Conservation (phyloP, 2,888 invertebrate species). For the Caenorhabditis becei region DNA sequence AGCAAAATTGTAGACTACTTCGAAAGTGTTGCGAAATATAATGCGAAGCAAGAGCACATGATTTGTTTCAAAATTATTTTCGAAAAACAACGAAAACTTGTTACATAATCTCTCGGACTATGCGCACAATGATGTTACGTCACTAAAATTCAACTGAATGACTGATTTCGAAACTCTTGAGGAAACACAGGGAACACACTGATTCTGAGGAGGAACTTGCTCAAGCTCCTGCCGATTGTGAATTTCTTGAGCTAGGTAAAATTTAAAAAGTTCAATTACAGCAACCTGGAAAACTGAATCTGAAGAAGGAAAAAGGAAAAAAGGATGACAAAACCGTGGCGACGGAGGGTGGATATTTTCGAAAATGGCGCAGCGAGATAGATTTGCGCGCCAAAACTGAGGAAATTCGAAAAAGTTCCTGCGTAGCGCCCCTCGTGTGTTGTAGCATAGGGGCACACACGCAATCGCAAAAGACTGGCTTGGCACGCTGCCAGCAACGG, state of each 20-base stretch:
- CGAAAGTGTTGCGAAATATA: conserved; percentile 27
- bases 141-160: no score
- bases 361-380: conserved; percentile 40
- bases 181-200: no score
- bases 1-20: no score
- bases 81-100: background rate
- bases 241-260: no score
- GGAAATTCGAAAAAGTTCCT: conserved; percentile 49
- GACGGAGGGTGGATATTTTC: conserved; percentile 9
- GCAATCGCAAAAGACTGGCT: conserved; percentile 17
- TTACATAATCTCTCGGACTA: conserved; percentile 4
- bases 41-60: background rate
- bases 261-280: no score
- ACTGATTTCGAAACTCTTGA: no score
- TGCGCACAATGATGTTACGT: no score
- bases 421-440: conserved; percentile 56
- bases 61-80: background rate
- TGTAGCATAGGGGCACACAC: conserved; percentile 53
- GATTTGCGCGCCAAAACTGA: conserved; percentile 62
- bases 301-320: conserved; percentile 6
- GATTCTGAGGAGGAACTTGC: no score
- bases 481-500: conserved; percentile 59
- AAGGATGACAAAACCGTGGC: conserved; percentile 42
- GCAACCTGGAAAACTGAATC: background rate
- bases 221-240: no score